These are phyloP conservation scores for Lagopus muta DNA, from an alignment of 2,113 vertebrate species.

Conservation along the genomic window DNA sequence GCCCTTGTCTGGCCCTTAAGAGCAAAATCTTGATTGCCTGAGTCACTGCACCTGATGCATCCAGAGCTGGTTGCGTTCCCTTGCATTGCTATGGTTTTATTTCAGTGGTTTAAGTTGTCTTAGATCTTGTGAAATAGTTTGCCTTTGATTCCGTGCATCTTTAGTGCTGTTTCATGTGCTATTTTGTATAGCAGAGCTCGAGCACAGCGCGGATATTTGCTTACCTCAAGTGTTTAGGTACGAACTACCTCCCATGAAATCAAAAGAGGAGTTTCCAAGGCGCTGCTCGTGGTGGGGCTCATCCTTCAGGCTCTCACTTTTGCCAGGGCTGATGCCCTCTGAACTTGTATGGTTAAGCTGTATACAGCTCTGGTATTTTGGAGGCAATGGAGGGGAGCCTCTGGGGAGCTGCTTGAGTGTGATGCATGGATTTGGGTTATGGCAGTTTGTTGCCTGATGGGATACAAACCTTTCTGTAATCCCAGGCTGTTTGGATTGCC, in stretches of 20 bases:
- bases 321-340: not conserved
- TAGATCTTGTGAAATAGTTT: not conserved
- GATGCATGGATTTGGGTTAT: rapidly evolving
- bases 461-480: not conserved
- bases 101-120: not conserved
- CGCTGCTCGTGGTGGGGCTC: rapidly evolving
- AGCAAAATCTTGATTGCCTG: rapidly evolving
- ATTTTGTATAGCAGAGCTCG: rapidly evolving
- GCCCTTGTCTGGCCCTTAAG: not conserved
- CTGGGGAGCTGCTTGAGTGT: not conserved
- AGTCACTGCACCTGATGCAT: rapidly evolving
- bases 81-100: rapidly evolving
- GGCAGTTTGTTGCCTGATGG: not conserved
- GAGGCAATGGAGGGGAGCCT: not conserved
- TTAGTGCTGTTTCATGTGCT: rapidly evolving
- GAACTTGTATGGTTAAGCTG: not conserved
- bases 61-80: not conserved
- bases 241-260: not conserved
- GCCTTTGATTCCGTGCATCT: not conserved
- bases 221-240: not conserved
- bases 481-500: not conserved
- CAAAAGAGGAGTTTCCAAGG: not conserved
- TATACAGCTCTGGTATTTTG: not conserved
- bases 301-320: rapidly evolving
- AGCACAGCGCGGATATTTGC: rapidly evolving